Base-by-base conservation (phyloP, 2,113 vertebrate genomes). In the Mugil cephalus region DNA sequence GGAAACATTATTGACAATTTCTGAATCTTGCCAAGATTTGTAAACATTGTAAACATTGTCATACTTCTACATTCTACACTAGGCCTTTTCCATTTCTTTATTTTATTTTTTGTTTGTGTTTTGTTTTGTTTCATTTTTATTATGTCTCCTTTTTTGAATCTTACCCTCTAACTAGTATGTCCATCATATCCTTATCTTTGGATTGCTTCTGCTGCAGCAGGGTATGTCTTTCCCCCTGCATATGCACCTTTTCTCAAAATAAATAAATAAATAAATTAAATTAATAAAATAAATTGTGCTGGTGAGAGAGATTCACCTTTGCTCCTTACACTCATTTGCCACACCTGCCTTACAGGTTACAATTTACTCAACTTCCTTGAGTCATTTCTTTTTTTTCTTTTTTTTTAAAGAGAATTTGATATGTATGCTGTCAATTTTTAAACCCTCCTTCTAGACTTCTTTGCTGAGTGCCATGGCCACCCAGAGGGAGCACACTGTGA, bases 1-100 rank as follows among this genome's bases (percentile, higher is more conserved):
- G 66, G 40, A 58, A 79, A 67, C 36, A 40, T 13, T 67, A 55
- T 36, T 50, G 15, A 46, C 80, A 18, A 48, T 76, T 79, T 73
- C 21, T 43, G 11, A 38, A 59, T 62, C 15, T 63, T 75, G 45
- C 53, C 74, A 68, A 64, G 40, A 24, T 65, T 35, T 61, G 8
- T 38, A 60, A 8, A 66, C 40, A 18, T 46, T 46, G 10, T 21
- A 66, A 46, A 61, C 2, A 19, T 47, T 8, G 11, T 40, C 12
- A 53, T 45, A 50, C 7, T 38, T 9, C 21, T 58, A 15, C 5
- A 12, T 66, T 0, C 1, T 8, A 10, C 13, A 45, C 24, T 10
- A 6, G 7, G 19, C 11, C 10, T 50, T 67, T 53, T 55, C 8
- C 8, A 60, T 53, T 43, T 55, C 8, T 66, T 21, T 30, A 6